These are phyloP conservation scores for Pseudococcus jackbeardsleyi DNA, from an alignment of 2,888 invertebrate species.

Conservation along the genomic window DNA sequence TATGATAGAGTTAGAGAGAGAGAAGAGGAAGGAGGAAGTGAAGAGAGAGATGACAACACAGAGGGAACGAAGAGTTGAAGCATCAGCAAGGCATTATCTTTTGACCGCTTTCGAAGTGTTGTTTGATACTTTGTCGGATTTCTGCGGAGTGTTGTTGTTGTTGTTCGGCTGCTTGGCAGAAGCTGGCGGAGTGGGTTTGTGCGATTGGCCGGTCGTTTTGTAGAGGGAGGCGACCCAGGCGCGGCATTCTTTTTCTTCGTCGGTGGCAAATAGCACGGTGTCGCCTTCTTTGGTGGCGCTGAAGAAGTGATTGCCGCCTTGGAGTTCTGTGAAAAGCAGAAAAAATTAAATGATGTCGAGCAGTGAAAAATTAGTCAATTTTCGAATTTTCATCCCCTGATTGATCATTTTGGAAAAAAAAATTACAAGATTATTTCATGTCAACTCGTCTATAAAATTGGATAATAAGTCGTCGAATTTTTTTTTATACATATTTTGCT, in stretches of 20 bases:
- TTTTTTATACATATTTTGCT: too few relatives aligned
- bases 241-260: constrained; percentile 64
- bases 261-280: constrained; percentile 57
- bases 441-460: too few relatives aligned
- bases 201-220: constrained; percentile 63
- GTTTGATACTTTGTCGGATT: constrained; percentile 27
- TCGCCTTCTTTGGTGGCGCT: constrained; percentile 64
- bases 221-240: constrained; percentile 57
- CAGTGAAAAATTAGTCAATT: background rate
- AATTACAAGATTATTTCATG: too few relatives aligned
- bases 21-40: background rate
- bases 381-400: too few relatives aligned
- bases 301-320: constrained; percentile 62
- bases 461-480: too few relatives aligned
- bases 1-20: background rate
- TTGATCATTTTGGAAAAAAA: too few relatives aligned
- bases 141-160: constrained; percentile 52
- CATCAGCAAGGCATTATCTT: constrained; percentile 53
- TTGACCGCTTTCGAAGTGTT: constrained; percentile 55
- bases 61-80: background rate
- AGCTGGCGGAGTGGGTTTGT: constrained; percentile 57
- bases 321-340: constrained; percentile 29
- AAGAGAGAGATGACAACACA: background rate
- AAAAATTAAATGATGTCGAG: background rate
- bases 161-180: constrained; percentile 50